Conservation (phyloP, 1,140 invertebrate species). For the Muscidifurax raptorellus region DNA sequence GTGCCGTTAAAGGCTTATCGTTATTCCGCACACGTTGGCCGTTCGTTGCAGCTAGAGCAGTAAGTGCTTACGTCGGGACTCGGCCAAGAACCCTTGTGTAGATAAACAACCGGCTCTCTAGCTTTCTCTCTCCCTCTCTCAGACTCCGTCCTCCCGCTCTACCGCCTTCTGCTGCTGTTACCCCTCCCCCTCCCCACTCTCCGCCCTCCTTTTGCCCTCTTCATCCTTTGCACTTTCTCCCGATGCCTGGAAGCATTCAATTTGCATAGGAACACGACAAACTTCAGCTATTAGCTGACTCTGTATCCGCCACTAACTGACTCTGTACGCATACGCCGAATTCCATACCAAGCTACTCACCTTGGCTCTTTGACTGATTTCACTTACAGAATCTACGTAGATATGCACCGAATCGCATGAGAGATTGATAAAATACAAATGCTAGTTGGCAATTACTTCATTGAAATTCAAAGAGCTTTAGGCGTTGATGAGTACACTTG, state of each 20-base stretch:
- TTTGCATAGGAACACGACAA: constrained; percentile 1
- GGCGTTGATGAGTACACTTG: background rate
- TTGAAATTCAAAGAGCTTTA: background rate
- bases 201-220: background rate
- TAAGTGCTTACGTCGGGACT: background rate
- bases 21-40: background rate
- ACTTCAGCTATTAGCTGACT: background rate
- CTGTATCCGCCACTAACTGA: background rate
- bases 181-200: no score
- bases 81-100: background rate
- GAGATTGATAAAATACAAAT: background rate
- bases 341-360: background rate
- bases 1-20: constrained; percentile 1
- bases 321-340: background rate
- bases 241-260: background rate
- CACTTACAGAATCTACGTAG: background rate
- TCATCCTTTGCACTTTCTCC: background rate
- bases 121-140: background rate
- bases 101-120: background rate
- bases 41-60: background rate
- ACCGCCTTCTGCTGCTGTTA: background rate
- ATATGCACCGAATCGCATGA: background rate
- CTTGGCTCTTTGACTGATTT: background rate
- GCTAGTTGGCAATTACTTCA: background rate
- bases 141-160: background rate